Evolutionary conservation across 2,797 vertebrate species (phyloP), one percentile per base, ranked within the genome.

Genomic region (Amazona ochrocephala): DNA sequence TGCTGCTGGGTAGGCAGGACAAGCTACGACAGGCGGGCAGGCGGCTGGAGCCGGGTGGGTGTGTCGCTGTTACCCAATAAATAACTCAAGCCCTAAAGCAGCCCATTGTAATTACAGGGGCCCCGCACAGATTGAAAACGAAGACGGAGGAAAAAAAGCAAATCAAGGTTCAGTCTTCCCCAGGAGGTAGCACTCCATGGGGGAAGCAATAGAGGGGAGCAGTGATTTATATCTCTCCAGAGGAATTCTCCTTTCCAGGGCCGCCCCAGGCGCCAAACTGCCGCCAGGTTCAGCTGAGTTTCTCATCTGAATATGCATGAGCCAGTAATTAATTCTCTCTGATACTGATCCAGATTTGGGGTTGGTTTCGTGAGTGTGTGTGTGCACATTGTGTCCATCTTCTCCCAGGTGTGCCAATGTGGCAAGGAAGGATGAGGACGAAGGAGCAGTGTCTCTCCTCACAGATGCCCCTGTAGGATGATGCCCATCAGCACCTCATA

Each of bases 41-140:
- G 83, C 64, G 76, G 89, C 54, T 48, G 92, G 81, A 84, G 94
- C 78, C 0, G 51, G 39, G 79, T 81, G 73, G 94, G 94, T 58
- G 93, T 96, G 96, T 93, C 74, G 22, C 77, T 97, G 94, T 96
- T 97, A 91, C 95, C 93, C 97, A 97, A 97, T 92, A 89, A 95
- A 91, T 93, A 94, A 92, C 94, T 87, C 91, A 93, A 81, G 93
- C 95, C 95, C 90, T 95, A 91, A 72, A 93, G 95, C 96, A 93
- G 90, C 93, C 85, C 84, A 61, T 87, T 89, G 94, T 95, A 96
- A 96, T 95, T 94, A 96, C 47, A 66, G 92, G 94, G 91, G 87
- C 90, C 89, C 93, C 65, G 92, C 37, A 37, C 84, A 75, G 87
- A 84, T 79, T 92, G 93, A 92, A 94, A 94, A 90, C 0, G 80